Conservation (phyloP, 1,140 invertebrate genomes). For the Megathymus violae region DNA sequence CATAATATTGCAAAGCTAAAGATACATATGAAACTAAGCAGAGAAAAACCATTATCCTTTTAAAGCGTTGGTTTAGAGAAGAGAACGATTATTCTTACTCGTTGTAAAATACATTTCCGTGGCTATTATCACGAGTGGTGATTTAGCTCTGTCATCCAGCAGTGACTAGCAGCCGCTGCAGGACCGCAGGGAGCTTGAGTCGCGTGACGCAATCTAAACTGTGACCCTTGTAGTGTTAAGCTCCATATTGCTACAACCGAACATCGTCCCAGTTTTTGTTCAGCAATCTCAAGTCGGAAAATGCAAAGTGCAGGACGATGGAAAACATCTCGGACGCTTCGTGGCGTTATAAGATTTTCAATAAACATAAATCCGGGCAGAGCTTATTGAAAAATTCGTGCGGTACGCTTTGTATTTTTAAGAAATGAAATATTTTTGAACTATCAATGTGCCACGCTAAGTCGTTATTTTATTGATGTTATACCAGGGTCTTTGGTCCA, state of each 20-base stretch:
- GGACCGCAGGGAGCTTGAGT: slow-evolving; percentile 39
- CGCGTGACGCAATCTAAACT: slow-evolving; percentile 57
- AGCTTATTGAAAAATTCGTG: slow-evolving; percentile 25
- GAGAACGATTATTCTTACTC: slow-evolving; percentile 77
- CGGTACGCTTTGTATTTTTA: not conserved
- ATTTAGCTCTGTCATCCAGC: slow-evolving; percentile 73
- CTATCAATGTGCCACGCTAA: no score
- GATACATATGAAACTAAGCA: slow-evolving; percentile 14
- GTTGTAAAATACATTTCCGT: slow-evolving; percentile 78
- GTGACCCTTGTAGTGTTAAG: slow-evolving; percentile 41
- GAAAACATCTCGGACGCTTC: slow-evolving; percentile 57
- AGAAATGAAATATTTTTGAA: no score
- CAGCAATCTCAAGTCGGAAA: slow-evolving; percentile 55
- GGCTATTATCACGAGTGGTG: slow-evolving; percentile 72
- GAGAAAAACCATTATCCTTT: slow-evolving; percentile 53
- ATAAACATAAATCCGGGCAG: slow-evolving; percentile 42
- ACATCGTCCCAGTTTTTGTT: slow-evolving; percentile 42
- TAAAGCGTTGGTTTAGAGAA: slow-evolving; percentile 46
- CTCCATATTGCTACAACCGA: slow-evolving; percentile 12
- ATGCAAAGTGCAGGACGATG: slow-evolving; percentile 60
- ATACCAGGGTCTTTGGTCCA: no score
- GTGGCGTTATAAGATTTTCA: slow-evolving; percentile 48
- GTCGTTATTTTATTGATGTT: no score
- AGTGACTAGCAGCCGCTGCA: slow-evolving; percentile 47
- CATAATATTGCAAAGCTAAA: no score